These are phyloP conservation scores for Trachelus iudaicus DNA, from an alignment of 2,888 invertebrate species.

Conservation along the genomic window DNA sequence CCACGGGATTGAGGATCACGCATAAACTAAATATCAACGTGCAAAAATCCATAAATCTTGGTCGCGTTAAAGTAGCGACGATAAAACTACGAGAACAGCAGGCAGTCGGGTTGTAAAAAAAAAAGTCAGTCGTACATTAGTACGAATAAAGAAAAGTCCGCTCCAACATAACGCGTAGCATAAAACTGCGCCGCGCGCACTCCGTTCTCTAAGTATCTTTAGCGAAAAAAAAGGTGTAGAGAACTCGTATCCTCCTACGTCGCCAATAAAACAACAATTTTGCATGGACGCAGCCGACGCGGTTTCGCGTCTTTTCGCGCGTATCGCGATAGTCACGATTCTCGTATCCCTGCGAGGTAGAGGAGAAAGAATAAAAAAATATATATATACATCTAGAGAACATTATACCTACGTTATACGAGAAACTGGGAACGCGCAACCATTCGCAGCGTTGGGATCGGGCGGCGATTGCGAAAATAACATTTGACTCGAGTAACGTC, in stretches of 20 bases:
- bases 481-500: slow-evolving; percentile 23
- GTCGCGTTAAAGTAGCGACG: neutral
- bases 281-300: neutral
- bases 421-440: slow-evolving; percentile 4
- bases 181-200: neutral
- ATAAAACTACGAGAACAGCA: neutral
- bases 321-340: slow-evolving; percentile 11
- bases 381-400: neutral
- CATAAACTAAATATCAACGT: neutral
- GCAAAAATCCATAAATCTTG: neutral
- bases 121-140: neutral
- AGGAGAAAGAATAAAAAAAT: neutral
- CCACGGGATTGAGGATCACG: neutral
- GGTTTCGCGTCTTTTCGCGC: neutral
- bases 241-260: neutral
- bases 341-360: slow-evolving; percentile 5
- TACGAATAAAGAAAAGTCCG: neutral
- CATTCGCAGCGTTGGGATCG: slow-evolving; percentile 16
- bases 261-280: neutral
- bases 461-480: slow-evolving; percentile 20
- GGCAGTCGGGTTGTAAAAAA: neutral
- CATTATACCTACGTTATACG: slow-evolving; percentile 4
- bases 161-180: neutral
- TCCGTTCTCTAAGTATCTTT: neutral
- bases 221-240: neutral